Evolutionary conservation across 2,797 vertebrate genomes (phyloP).

Genomic region (Hafferia zeledoni): DNA sequence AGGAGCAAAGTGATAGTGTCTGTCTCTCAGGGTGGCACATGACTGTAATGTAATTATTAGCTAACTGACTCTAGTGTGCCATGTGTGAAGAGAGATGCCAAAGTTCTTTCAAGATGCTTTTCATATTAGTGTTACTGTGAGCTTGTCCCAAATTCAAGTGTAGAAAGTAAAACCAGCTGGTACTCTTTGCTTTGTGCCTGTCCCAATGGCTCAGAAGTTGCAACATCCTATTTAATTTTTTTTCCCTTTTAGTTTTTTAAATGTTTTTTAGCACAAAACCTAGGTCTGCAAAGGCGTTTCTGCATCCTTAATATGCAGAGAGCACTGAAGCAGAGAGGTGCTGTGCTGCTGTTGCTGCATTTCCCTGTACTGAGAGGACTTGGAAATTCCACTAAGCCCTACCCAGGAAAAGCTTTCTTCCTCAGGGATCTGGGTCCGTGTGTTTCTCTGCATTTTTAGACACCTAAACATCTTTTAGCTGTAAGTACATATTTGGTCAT

Average conservation of each 20-base stretch:
- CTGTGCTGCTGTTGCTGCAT: not conserved
- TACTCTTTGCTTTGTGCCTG: not conserved
- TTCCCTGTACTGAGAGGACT: not conserved
- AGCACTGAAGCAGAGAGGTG: not conserved
- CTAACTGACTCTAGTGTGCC: not conserved
- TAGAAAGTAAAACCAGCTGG: not conserved
- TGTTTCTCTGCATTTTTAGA: not conserved
- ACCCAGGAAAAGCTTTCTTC: not conserved
- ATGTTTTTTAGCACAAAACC: not conserved
- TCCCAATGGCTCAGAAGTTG: not conserved
- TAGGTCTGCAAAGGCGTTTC: not conserved
- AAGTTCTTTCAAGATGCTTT: not conserved
- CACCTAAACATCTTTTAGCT: not conserved
- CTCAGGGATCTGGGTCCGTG: accelerated
- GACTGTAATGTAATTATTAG: not conserved
- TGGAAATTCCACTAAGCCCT: not conserved
- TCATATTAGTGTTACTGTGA: not conserved
- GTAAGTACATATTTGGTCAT: not conserved
- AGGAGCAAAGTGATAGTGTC: not conserved
- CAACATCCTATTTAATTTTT: not conserved
- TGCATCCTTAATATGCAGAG: not conserved
- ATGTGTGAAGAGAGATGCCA: not conserved
- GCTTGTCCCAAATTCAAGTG: not conserved
- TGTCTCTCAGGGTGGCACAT: not conserved
- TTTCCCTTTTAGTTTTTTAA: not conserved